Percentiles rank a stretch among this genome's conserved stretches.
Evolutionary conservation across 2,888 invertebrate species (phyloP).

Genomic region (Caenorhabditis zanzibari): DNA sequence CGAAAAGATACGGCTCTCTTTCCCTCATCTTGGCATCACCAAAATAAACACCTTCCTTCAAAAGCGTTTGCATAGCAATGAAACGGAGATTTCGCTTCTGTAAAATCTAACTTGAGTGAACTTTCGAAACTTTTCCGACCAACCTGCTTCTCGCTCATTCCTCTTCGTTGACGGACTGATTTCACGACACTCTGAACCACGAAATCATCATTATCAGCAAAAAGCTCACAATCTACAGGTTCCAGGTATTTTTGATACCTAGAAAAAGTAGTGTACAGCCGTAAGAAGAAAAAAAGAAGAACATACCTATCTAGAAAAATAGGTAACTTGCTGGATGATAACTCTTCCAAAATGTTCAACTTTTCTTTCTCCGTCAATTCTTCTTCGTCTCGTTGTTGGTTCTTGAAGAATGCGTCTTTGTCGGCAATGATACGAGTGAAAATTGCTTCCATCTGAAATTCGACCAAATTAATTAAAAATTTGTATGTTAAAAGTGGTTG

Average conservation of each 20-base stretch:
- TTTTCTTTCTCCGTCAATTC: constrained; percentile 75
- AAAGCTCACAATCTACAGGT: constrained; percentile 62
- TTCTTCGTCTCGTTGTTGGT: constrained; percentile 74
- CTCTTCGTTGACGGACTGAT: constrained; percentile 27
- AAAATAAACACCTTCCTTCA: constrained; percentile 87
- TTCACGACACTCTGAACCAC: constrained; percentile 62
- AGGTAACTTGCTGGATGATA: constrained; percentile 64
- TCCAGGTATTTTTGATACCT: constrained; percentile 71
- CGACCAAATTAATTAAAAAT: no score
- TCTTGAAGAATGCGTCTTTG: constrained; percentile 74
- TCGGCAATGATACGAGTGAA: constrained; percentile 66
- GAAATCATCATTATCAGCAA: constrained; percentile 64
- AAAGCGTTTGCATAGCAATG: constrained; percentile 72
- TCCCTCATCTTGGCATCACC: constrained; percentile 95
- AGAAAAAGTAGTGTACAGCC: constrained; percentile 24
- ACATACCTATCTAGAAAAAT: constrained; percentile 74
- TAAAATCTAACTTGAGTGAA: not conserved
- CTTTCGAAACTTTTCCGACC: not conserved
- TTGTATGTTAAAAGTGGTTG: not conserved
- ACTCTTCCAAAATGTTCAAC: constrained; percentile 64
- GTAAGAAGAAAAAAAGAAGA: not conserved
- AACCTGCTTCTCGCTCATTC: constrained; percentile 42
- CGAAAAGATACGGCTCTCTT: constrained; percentile 92
- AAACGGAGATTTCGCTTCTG: constrained; percentile 76
- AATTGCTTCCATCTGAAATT: constrained; percentile 61